Percentiles rank a stretch among this genome's conserved stretches.
These are phyloP conservation scores for Colinus virginianus DNA, from an alignment of 2,113 vertebrate genomes.

Conservation along the genomic window DNA sequence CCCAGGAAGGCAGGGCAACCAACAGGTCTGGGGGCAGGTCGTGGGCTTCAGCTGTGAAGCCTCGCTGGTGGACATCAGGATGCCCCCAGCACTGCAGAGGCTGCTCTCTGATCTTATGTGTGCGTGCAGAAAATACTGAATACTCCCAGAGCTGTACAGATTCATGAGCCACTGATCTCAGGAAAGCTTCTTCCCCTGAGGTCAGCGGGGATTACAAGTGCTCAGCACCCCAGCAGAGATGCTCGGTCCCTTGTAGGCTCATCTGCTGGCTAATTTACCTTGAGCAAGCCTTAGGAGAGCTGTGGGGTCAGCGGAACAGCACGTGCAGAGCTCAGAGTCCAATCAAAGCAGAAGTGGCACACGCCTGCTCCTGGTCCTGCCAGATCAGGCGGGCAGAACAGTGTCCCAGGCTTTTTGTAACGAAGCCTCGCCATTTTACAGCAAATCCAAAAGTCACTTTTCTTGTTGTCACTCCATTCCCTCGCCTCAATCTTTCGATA, in stretches of 20 bases:
- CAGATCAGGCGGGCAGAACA: neutral
- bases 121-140: neutral
- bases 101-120: neutral
- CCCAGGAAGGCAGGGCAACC: neutral
- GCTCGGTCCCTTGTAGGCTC: neutral
- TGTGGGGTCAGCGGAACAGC: neutral
- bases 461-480: neutral
- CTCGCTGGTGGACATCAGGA: rapidly evolving
- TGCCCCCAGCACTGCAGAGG: neutral
- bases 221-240: neutral
- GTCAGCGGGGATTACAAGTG: neutral
- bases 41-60: neutral
- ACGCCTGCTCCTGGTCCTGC: neutral
- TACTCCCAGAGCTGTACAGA: neutral
- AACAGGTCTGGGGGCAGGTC: neutral
- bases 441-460: constrained; percentile 18
- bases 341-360: neutral
- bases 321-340: neutral
- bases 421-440: neutral
- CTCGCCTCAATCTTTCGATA: constrained; percentile 29
- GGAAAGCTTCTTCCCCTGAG: neutral
- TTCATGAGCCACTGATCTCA: neutral
- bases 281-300: neutral
- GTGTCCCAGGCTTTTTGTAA: neutral
- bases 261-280: neutral